Base-by-base conservation (phyloP, 2,113 vertebrate genomes). In the Sciurus niger region DNA sequence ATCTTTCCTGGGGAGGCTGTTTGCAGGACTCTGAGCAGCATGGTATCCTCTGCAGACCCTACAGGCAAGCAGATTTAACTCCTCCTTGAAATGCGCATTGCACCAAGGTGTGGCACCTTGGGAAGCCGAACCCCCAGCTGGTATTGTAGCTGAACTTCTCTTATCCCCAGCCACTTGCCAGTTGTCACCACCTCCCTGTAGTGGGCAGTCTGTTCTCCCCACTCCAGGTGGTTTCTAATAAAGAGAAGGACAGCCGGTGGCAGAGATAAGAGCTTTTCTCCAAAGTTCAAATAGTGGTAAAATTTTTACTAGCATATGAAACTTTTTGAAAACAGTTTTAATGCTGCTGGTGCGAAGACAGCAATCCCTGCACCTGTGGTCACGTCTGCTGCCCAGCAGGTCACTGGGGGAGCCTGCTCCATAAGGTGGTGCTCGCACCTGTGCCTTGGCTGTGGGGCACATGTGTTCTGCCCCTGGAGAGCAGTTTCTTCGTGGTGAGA, bases 31-130 rank as follows among this genome's bases (percentile, higher is more conserved):
- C 28, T 51, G 73, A 78, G 82, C 46, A 83, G 78, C 91, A 60
- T 51, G 77, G 14, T 18, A 67, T 89, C 60, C 46, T 77, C 37
- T 18, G 16, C n/a, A 90, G 60, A 28, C 11, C 80, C 65, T 34
- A 22, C 40, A 46, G 24, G 24, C 30, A 68, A 60, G 76, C 37
- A 76, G 11, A 22, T 88, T 89, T 80, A 68, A 72, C 63, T 28
- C 4, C 68, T 84, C 17, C 67, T 94, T 89, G 48, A 89, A 96
- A 67, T 82, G 32, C n/a, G 72, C 51, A 51, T 22, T 43, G 4
- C 37, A 85, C 28, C 28, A 67, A 34, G 80, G 28, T 30, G 32
- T 20, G 55, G 55, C 7, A 53, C 24, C 60, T 63, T 63, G 60
- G 60, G 58, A 22, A 8, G 22, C 58, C 40, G 4, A 40, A 40